Base-by-base conservation (phyloP, 2,797 vertebrate species). In the Sebastes nivosus region DNA sequence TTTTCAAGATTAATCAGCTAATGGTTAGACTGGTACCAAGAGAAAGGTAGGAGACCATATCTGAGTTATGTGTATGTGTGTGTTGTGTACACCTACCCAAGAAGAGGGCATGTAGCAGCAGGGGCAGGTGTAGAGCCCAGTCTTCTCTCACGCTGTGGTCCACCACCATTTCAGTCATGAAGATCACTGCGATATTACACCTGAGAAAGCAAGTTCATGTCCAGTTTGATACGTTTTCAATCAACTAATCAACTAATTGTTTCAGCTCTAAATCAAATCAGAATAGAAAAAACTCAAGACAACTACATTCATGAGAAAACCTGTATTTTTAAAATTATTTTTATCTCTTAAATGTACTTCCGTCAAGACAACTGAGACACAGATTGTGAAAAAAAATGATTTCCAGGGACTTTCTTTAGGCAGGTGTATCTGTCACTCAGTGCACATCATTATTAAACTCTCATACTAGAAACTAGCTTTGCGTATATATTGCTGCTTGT, bases 81-180 rank as follows among this genome's bases (percentile, higher is more conserved):
- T 82, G 32, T 12, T 69, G 20, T 66, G 38, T n/a, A 13, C 64
- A 7, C 96, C 88, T 96, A 98, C 99, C 99, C 87, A 99, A 91
- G 90, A 99, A 99, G 81, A 99, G 97, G 3, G 99, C 99, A 46
- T 99, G 98, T 24, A 99, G 95, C 20, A 99, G 92, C 18, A 99
- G 92, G 0, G 98, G 98, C 10, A 99, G 95, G 80, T 99, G 99
- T 58, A 99, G 94, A 22, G 99, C 98, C 99, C 99, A 99, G 80
- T 99, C 99, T 90, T 99, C 99, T 90, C 98, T 97, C 83, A 99
- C 98, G 14, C 98, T 99, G 95, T 99, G 99, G 91, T 99, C 99
- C 89, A 99, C 99, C 84, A 99, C 98, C 99, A 99, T 99, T 91
- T 99, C 99, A 11, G 99, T 98, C 98, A 99, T 99, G 86, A 99